These are phyloP conservation scores for Leptogaster cylindrica DNA, from an alignment of 2,888 invertebrate genomes.

Conservation along the genomic window DNA sequence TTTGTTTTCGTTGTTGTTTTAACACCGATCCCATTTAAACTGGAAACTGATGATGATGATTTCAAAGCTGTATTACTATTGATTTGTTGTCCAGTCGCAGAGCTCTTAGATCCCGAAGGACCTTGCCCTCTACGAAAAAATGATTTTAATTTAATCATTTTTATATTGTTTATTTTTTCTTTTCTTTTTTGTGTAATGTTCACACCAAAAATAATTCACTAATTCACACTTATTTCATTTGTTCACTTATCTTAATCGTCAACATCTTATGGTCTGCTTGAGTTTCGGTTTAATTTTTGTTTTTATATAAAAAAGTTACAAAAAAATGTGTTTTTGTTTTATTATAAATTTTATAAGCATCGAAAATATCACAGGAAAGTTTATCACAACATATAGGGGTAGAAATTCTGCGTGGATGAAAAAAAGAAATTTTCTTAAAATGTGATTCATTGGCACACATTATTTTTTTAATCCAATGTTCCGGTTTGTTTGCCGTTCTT, in stretches of 20 bases:
- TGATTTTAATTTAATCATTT: constrained; percentile 91
- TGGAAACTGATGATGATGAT: constrained; percentile 70
- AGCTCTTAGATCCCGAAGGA: constrained; percentile 58
- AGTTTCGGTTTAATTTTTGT: too few species aligned
- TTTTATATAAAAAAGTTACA: not conserved
- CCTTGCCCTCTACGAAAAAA: constrained; percentile 87
- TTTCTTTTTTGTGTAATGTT: too few species aligned
- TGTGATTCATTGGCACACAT: too few species aligned
- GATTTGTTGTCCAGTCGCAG: constrained; percentile 26
- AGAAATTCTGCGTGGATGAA: not conserved
- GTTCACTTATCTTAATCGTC: not conserved
- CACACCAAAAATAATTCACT: too few species aligned
- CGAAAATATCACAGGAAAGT: not conserved
- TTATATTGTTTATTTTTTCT: constrained; percentile 51
- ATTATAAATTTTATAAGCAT: too few species aligned
- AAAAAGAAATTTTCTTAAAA: not conserved
- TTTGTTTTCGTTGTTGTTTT: constrained; percentile 62
- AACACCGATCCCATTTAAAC: constrained; percentile 68
- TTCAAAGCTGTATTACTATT: constrained; percentile 58
- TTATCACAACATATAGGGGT: not conserved
- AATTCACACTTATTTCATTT: not conserved
- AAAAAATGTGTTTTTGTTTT: not conserved
- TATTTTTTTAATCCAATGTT: too few species aligned
- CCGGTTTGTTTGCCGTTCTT: too few species aligned
- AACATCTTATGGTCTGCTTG: not conserved